Conservation (phyloP, 2,888 invertebrate species). For the Coleophora deauratella region DNA sequence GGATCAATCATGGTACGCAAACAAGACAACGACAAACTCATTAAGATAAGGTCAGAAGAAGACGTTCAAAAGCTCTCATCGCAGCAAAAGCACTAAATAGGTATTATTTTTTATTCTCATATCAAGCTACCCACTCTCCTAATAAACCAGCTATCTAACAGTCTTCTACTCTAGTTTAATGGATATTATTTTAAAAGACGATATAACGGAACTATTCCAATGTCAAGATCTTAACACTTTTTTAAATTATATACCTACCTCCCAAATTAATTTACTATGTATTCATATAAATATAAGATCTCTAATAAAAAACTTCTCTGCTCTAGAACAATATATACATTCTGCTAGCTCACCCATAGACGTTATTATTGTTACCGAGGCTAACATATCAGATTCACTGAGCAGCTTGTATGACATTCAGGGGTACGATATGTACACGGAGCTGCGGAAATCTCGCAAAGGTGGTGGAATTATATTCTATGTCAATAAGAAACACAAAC, state of each 20-base stretch:
- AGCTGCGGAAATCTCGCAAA: neutral
- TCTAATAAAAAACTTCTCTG: no score
- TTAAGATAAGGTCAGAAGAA: neutral
- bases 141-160: neutral
- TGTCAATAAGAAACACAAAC: no score
- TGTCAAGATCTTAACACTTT: neutral
- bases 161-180: neutral
- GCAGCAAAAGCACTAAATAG: neutral
- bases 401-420: neutral
- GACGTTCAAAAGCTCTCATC: no score
- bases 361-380: no score
- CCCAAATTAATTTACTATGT: neutral
- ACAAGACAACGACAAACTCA: neutral
- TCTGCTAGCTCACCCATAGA: no score
- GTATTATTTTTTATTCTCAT: neutral
- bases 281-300: no score
- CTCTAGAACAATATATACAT: no score
- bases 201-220: neutral
- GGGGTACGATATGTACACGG: neutral
- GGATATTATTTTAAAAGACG: neutral
- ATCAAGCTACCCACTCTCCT: neutral
- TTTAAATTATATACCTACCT: neutral
- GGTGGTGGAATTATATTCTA: no score
- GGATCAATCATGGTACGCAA: constrained; percentile 3
- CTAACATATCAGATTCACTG: no score